Conservation (phyloP, 1,140 invertebrate genomes). For the Brachystomella parvula region DNA sequence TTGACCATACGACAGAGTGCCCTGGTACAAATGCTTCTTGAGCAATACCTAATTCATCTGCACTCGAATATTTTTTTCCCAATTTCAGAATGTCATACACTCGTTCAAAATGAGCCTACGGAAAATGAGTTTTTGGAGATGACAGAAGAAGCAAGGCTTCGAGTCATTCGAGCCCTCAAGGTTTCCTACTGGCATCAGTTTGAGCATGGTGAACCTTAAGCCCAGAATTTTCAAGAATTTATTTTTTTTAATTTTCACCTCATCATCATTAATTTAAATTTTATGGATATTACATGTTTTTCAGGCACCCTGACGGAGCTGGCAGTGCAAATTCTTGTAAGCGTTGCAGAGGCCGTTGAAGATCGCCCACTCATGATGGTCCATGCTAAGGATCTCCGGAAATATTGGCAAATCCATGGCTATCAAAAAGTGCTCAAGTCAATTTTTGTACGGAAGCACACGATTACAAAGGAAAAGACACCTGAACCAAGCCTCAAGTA, state of each 20-base stretch:
- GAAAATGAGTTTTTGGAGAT: slow-evolving; percentile 19
- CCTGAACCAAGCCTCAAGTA: background rate
- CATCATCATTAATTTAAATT: too few species aligned
- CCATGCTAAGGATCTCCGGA: slow-evolving; percentile 22
- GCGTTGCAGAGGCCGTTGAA: slow-evolving; percentile 19
- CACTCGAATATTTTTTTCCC: background rate
- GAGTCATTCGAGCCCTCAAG: slow-evolving; percentile 31
- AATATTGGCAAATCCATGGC: slow-evolving; percentile 28
- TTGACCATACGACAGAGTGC: slow-evolving; percentile 7
- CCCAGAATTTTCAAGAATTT: background rate
- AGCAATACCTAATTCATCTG: background rate
- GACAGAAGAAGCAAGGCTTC: slow-evolving; percentile 34
- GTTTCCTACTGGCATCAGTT: slow-evolving; percentile 15
- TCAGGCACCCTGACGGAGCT: slow-evolving; percentile 34
- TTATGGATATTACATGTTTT: too few species aligned
- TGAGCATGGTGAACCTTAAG: background rate
- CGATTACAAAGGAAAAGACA: background rate
- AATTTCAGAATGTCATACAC: background rate
- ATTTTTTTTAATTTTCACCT: background rate
- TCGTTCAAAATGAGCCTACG: slow-evolving; percentile 24
- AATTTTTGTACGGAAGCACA: background rate
- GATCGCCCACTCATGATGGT: slow-evolving; percentile 27
- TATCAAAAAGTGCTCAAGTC: background rate
- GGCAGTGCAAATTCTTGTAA: slow-evolving; percentile 30
- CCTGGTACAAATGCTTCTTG: background rate